Evolutionary conservation across 2,888 invertebrate species (phyloP).

Genomic region (Malachius bipustulatus): DNA sequence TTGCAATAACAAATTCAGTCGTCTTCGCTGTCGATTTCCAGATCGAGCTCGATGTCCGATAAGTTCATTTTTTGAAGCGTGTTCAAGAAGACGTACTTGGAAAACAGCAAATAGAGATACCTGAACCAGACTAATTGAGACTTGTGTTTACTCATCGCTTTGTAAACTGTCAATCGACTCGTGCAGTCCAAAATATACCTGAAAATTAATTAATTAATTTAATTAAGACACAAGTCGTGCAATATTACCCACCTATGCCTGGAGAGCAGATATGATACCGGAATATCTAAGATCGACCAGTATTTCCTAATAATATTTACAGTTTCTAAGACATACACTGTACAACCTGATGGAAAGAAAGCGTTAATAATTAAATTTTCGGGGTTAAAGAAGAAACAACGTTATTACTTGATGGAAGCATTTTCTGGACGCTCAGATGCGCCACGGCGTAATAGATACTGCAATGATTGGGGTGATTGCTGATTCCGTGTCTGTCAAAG

Average conservation of each 20-base stretch:
- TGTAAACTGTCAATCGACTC: slow-evolving; percentile 47
- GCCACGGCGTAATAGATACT: slow-evolving; percentile 74
- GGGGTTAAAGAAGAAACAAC: slow-evolving; percentile 7
- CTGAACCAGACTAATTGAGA: slow-evolving; percentile 97
- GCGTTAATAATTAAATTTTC: slow-evolving; percentile 10
- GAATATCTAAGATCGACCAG: slow-evolving; percentile 69
- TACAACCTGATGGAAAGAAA: slow-evolving; percentile 54
- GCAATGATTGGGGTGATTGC: slow-evolving; percentile 84
- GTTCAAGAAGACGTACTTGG: slow-evolving; percentile 84
- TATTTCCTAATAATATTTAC: slow-evolving; percentile 82
- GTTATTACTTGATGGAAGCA: slow-evolving; percentile 54
- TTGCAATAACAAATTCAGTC: too few relatives aligned
- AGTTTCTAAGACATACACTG: slow-evolving; percentile 72
- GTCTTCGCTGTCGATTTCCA: slow-evolving; percentile 62
- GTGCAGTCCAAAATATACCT: slow-evolving; percentile 57
- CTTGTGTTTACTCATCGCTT: slow-evolving; percentile 74
- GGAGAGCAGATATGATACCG: slow-evolving; percentile 65
- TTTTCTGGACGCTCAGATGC: slow-evolving; percentile 62
- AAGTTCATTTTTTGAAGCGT: slow-evolving; percentile 65
- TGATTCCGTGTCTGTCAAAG: slow-evolving; percentile 89
- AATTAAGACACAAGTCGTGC: background rate
- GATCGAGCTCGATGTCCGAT: slow-evolving; percentile 64
- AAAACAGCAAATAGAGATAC: slow-evolving; percentile 75
- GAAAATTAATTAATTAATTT: slow-evolving; percentile 23
- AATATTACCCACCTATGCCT: slow-evolving; percentile 53